Evolutionary conservation across 2,797 vertebrate species (phyloP), one percentile per base, ranked within the genome.

Genomic region (Chiloscyllium punctatum): DNA sequence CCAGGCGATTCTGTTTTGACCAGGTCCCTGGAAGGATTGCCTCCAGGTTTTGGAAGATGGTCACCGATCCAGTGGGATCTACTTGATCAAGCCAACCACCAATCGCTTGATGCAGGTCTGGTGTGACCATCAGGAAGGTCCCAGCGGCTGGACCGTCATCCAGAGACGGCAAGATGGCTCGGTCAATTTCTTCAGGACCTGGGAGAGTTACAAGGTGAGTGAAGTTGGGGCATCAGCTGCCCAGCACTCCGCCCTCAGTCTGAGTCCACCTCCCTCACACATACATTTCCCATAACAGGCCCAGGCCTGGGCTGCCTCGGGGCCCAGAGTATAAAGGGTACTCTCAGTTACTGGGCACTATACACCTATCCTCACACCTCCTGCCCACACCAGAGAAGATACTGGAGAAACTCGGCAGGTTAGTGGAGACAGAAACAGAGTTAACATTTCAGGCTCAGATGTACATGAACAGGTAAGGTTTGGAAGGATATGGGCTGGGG

Each of bases 161-260:
- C 99, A 99, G 97, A 97, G 98, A 96, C 97, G 99, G 96, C 98
- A 98, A 96, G 99, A 99, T 2, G 99, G 99, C 1, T 99, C 98
- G 0, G 98, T 98, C 95, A 98, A 98, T 97, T 99, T 99, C 97
- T 99, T 99, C 96, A 98, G 98, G 87, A 98, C 97, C 16, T 99
- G 99, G 99, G 98, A 99, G 96, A 98, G 98, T 96, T 99, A 99
- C 95, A 99, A 99, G 98, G 98, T 99, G 79, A n/a, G 95, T 96
- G 11, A 9, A 2, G 1, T 0, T 0, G 11, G 69, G 33, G 13
- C 37, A 37, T 8, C 57, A 66, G 57, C 4, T 62, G 90, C n/a
- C 62, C 3, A 91, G 30, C 5, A 90, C 4, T n/a, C n/a, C 37
- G 53, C 30, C 21, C 33, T 91, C n/a, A 37, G 18, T 62, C 57